phyloP scores from a whole-genome alignment of 1,140 invertebrate genomes.

The Stenopsyche tienmushanensis region DNA sequence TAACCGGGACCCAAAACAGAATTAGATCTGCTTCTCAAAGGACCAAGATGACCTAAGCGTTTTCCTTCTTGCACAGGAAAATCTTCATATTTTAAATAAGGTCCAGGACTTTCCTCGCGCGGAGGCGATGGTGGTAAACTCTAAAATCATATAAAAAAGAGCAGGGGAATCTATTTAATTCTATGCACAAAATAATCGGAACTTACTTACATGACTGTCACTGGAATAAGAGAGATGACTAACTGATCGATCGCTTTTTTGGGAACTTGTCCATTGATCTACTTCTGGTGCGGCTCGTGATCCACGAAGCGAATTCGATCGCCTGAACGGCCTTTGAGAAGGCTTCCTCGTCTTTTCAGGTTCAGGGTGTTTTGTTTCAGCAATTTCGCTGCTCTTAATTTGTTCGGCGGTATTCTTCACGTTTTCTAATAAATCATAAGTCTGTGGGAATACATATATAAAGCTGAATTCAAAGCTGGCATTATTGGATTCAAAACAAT shows the following conservation, averaged over 20 bases:
- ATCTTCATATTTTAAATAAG: slow-evolving; percentile 33
- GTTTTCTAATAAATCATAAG: slow-evolving; percentile 46
- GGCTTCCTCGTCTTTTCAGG: slow-evolving; percentile 33
- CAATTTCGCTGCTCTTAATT: slow-evolving; percentile 22
- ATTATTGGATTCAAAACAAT: slow-evolving; percentile 4
- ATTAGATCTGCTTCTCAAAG: slow-evolving; percentile 40
- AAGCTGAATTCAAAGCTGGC: no score
- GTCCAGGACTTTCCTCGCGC: slow-evolving; percentile 42
- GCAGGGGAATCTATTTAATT: neutral
- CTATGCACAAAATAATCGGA: neutral
- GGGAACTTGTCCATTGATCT: slow-evolving; percentile 45
- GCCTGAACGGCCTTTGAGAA: slow-evolving; percentile 45
- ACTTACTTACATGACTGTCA: slow-evolving; percentile 62
- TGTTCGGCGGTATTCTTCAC: slow-evolving; percentile 35
- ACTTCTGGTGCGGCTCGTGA: slow-evolving; percentile 40
- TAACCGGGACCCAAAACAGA: slow-evolving; percentile 32
- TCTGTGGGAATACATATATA: slow-evolving; percentile 42
- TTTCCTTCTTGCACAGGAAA: slow-evolving; percentile 24
- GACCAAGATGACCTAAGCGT: slow-evolving; percentile 33
- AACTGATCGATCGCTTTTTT: slow-evolving; percentile 54
- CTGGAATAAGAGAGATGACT: slow-evolving; percentile 65
- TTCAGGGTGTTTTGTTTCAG: slow-evolving; percentile 31
- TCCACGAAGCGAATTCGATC: slow-evolving; percentile 54
- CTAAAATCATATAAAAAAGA: slow-evolving; percentile 35
- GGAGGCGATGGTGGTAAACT: slow-evolving; percentile 44